Conservation (phyloP, 2,888 invertebrate species). For the Limenitis arthemis region DNA sequence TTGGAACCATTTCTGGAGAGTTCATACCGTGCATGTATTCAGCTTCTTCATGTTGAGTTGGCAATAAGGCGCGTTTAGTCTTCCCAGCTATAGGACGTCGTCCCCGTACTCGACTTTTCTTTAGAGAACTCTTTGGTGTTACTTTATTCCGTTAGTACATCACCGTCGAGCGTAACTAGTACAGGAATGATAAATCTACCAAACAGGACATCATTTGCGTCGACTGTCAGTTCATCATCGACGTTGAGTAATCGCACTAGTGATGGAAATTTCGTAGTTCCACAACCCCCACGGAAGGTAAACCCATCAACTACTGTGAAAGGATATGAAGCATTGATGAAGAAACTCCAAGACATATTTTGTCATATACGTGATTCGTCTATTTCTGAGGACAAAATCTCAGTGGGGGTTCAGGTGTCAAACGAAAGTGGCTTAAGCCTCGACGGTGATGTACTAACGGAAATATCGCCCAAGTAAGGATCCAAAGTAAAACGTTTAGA, state of each 20-base stretch:
- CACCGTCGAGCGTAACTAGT: conserved; percentile 61
- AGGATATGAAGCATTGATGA: conserved; percentile 56
- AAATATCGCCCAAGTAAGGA: conserved; percentile 60
- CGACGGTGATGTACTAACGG: conserved; percentile 58
- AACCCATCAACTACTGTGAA: conserved; percentile 57
- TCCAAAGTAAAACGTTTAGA: conserved; percentile 63
- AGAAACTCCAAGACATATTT: conserved; percentile 61
- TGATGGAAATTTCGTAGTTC: conserved; percentile 64
- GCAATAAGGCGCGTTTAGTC: conserved; percentile 57
- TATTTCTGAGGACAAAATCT: conserved; percentile 55
- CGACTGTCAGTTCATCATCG: conserved; percentile 57
- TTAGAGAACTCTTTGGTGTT: conserved; percentile 69
- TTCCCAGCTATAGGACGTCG: conserved; percentile 56
- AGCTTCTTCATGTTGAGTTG: conserved; percentile 58
- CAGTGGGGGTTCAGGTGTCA: conserved; percentile 54
- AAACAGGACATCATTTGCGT: conserved; percentile 58
- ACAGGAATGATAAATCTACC: conserved; percentile 57
- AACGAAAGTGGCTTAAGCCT: conserved; percentile 46
- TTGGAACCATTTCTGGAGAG: conserved; percentile 65
- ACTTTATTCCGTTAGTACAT: too few relatives aligned
- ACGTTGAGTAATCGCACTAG: conserved; percentile 58
- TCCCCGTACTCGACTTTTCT: conserved; percentile 58
- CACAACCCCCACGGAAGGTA: conserved; percentile 60
- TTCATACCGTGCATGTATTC: conserved; percentile 61
- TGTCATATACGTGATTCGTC: conserved; percentile 50